Percentiles rank a stretch among this genome's conserved stretches.
These are phyloP conservation scores for Sebastes diploproa DNA, from an alignment of 2,797 vertebrate species.

Conservation along the genomic window DNA sequence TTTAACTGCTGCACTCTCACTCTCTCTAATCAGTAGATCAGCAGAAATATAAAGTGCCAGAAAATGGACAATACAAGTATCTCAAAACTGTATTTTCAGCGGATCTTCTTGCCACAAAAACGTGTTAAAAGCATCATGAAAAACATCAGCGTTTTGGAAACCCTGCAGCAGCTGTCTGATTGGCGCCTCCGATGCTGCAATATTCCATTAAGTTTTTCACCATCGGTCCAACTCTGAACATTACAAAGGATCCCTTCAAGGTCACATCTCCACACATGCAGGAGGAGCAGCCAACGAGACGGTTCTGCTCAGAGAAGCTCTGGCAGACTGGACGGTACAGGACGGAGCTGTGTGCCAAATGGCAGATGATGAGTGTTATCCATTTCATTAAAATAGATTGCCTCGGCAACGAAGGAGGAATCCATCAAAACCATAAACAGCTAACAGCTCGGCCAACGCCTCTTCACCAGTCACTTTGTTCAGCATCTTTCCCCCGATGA, in stretches of 20 bases:
- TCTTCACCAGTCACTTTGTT: background rate
- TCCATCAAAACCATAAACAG: slow-evolving; percentile 8
- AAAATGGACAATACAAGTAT: background rate
- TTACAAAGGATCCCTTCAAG: slow-evolving; percentile 35
- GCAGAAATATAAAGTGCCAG: background rate
- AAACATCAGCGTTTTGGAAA: background rate
- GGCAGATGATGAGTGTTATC: slow-evolving; percentile 39
- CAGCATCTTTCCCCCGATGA: background rate
- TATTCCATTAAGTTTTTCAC: background rate
- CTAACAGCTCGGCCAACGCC: background rate
- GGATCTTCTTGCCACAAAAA: background rate
- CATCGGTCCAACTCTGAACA: background rate
- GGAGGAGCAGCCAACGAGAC: slow-evolving; percentile 21
- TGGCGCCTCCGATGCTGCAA: background rate
- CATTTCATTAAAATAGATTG: slow-evolving; percentile 44
- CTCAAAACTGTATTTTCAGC: background rate
- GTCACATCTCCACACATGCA: slow-evolving; percentile 24
- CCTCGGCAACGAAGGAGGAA: slow-evolving; percentile 6
- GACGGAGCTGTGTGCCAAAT: slow-evolving; percentile 20
- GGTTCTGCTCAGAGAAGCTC: background rate
- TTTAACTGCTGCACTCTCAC: background rate
- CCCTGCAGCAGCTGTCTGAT: background rate
- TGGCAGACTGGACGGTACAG: slow-evolving; percentile 12
- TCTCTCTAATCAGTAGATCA: no score
- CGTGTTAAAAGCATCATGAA: background rate